phyloP scores from a whole-genome alignment of 1,140 invertebrate genomes.

The Ceratitis capitata region DNA sequence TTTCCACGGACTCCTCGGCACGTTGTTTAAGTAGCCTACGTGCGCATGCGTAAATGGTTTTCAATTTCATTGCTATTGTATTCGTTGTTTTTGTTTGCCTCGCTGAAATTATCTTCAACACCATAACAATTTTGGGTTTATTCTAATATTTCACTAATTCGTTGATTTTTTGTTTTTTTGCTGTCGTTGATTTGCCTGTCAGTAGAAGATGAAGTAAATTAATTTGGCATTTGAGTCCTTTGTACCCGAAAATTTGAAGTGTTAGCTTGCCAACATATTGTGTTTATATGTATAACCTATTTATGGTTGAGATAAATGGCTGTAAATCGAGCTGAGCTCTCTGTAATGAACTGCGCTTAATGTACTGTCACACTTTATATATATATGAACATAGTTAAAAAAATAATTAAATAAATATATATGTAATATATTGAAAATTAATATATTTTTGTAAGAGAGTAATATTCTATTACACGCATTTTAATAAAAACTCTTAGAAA shows the following conservation, averaged over 20 bases:
- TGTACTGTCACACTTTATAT: background rate
- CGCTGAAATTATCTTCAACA: slow-evolving; percentile 12
- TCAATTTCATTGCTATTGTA: background rate
- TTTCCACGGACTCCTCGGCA: background rate
- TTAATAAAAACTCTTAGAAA: background rate
- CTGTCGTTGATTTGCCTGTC: slow-evolving; percentile 9
- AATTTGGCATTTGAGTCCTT: slow-evolving; percentile 15
- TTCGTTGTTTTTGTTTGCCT: background rate
- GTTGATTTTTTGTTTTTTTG: background rate
- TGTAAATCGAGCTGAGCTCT: background rate
- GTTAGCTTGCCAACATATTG: background rate
- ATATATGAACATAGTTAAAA: background rate
- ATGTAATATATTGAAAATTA: background rate
- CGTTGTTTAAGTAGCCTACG: background rate
- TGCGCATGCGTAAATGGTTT: background rate
- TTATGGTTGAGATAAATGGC: background rate
- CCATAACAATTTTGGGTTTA: background rate
- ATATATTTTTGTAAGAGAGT: too few relatives aligned
- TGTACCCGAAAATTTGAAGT: background rate
- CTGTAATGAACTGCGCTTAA: background rate
- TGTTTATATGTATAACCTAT: background rate
- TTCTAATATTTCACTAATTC: background rate
- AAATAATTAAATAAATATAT: background rate
- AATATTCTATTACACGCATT: background rate
- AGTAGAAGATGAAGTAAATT: background rate